Percentiles rank a stretch among this genome's conserved stretches.
Evolutionary conservation across 92 coral and sea anemone species (phyloP).

Genomic region (Umimayanthus chanpuru): DNA sequence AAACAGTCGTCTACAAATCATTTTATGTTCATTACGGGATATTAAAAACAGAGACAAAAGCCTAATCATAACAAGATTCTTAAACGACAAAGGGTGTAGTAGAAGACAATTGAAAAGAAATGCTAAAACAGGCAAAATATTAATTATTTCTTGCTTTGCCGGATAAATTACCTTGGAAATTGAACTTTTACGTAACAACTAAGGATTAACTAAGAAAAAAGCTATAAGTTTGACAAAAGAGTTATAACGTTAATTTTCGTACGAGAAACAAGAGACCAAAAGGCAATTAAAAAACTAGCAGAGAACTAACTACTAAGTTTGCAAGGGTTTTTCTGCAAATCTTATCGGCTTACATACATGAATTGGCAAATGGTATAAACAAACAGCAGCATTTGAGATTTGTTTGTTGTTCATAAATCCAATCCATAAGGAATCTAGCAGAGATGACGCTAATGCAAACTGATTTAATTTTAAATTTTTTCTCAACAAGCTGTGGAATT

Average conservation of each 20-base stretch:
- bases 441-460: not conserved
- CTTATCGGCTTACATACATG: not conserved
- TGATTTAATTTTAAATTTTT: not conserved
- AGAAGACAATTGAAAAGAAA: slow-evolving; percentile 1
- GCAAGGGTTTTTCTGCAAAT: not conserved
- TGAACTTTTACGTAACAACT: not conserved
- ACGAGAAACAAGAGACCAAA: not conserved
- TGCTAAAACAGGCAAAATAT: slow-evolving; percentile 3
- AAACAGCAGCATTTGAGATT: not conserved
- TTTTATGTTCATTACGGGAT: not conserved
- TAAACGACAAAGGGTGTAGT: slow-evolving; percentile 12
- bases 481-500: slow-evolving; percentile 11
- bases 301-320: not conserved
- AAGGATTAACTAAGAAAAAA: slow-evolving; percentile 6
- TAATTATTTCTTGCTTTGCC: not conserved
- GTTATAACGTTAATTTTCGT: not conserved
- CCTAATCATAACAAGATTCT: not conserved
- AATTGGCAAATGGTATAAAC: not conserved
- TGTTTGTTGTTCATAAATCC: not conserved
- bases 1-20: not conserved
- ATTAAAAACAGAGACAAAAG: slow-evolving; percentile 3
- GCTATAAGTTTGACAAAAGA: not conserved
- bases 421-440: not conserved
- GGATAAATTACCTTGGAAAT: not conserved
- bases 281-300: not conserved